A percentile compares a stretch with the other conserved stretches of the same genome.
Evolutionary conservation across 2,797 vertebrate genomes (phyloP).

Genomic region (Cercopithecus diana): DNA sequence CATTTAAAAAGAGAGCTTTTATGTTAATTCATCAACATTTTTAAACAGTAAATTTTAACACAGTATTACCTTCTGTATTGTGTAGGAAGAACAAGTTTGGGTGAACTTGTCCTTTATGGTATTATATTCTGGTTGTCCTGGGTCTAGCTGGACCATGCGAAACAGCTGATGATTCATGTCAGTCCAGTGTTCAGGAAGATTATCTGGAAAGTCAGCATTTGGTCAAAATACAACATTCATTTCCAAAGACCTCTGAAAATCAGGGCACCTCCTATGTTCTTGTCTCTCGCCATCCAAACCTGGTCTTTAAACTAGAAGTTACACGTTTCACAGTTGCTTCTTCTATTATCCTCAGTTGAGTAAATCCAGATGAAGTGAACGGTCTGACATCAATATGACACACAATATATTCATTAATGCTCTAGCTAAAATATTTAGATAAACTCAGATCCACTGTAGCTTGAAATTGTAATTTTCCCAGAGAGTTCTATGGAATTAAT

Average conservation of each 20-base stretch:
- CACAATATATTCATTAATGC: background rate
- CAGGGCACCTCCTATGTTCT: background rate
- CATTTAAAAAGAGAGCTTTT: background rate
- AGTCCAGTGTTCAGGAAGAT: conserved; percentile 59
- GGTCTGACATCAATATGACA: background rate
- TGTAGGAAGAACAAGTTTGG: conserved; percentile 30
- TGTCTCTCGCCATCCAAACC: background rate
- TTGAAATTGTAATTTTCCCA: background rate
- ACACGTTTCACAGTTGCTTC: background rate
- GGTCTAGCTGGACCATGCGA: conserved; percentile 65
- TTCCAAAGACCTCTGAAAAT: background rate
- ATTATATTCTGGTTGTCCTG: conserved; percentile 65
- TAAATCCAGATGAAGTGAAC: background rate
- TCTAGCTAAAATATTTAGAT: conserved; percentile 6
- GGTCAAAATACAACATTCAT: background rate
- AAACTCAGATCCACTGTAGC: background rate
- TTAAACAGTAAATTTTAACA: background rate
- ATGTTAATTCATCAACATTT: background rate
- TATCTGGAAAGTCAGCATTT: conserved; percentile 5
- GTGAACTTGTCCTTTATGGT: conserved; percentile 64
- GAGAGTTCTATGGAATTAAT: background rate
- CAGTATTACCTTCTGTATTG: conserved; percentile 78
- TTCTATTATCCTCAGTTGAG: background rate
- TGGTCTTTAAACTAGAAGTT: background rate
- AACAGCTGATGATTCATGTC: conserved; percentile 63